Evolutionary conservation across 2,888 invertebrate species (phyloP), one percentile per base, ranked within the genome.

Genomic region (Cephalotes varians): DNA sequence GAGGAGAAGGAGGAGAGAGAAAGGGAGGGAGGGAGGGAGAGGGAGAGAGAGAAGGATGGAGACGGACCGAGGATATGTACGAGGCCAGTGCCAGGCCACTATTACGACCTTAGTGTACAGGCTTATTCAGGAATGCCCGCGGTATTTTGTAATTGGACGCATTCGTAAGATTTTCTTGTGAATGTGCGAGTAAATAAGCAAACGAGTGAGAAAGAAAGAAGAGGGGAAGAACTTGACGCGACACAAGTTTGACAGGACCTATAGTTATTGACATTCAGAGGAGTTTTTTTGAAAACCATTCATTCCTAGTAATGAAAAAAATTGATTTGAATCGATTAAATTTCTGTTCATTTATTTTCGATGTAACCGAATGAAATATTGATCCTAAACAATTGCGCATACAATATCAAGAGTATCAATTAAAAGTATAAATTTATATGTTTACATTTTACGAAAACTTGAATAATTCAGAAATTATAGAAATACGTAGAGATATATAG

Each of bases 1-100:
- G 67, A 82, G 40, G 34, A 37, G 51, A 21, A 47, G 21, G 56
- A 76, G 62, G 44, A 18, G 34, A 37, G 9, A 47, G 86, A 83
- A 77, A 69, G 44, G 25, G 34, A 34, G 9, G 34, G 87, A 83
- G 87, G 84, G 56, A 76, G 28, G 54, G 54, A 69, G 25, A 77
- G 34, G 47, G 72, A 44, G 28, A 72, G 73, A 31, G 65, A 67
- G 60, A 67, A 82, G 47, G 49, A 80, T 67, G 80, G 67, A 62
- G 79, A 65, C 67, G 77, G 65, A 80, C 56, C 60, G 74, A 62
- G 67, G 81, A 86, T 87, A 86, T 82, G 69, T 83, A 77, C 83
- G 83, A 81, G 73, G 87, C 84, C 89, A 90, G 84, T 89, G 85
- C 95, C 95, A 95, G 95, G 95, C 85, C 83, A 86, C 82, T 85